A percentile compares a stretch with the other conserved stretches of the same genome.
These are phyloP conservation scores for Oreochromis niloticus DNA, from an alignment of 2,113 vertebrate genomes.

Conservation along the genomic window DNA sequence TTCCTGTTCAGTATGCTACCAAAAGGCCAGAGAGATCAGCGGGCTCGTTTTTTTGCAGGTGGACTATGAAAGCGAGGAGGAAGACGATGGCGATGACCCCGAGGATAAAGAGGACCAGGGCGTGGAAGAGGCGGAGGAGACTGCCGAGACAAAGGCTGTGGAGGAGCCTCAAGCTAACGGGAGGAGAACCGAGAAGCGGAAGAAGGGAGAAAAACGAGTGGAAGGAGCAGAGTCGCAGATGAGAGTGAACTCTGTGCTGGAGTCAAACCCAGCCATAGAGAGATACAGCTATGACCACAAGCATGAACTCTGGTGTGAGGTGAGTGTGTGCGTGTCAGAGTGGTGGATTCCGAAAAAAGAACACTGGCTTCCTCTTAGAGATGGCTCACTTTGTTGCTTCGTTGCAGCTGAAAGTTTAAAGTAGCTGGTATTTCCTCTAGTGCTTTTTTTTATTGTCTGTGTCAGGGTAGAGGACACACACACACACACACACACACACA, in stretches of 20 bases:
- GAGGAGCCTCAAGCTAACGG: background rate
- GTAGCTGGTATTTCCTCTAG: background rate
- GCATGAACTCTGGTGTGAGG: conserved; percentile 89
- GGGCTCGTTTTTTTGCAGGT: conserved; percentile 68
- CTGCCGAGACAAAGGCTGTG: background rate
- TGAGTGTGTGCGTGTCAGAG: conserved; percentile 33
- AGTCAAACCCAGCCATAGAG: conserved; percentile 69
- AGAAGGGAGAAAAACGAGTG: background rate
- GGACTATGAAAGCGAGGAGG: conserved; percentile 93
- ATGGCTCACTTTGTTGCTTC: background rate
- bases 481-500: background rate
- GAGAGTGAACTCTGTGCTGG: conserved; percentile 75
- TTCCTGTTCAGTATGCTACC: background rate
- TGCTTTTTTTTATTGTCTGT: background rate
- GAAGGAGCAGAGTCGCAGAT: conserved; percentile 20
- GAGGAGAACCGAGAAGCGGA: background rate
- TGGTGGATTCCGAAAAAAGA: background rate
- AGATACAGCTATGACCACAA: conserved; percentile 80
- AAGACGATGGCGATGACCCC: conserved; percentile 44
- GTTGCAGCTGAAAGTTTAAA: too few species aligned
- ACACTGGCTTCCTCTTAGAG: background rate
- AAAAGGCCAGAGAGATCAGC: background rate
- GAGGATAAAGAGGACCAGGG: conserved; percentile 28
- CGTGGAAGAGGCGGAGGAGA: conserved; percentile 27
- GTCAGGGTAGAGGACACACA: background rate